Conservation (phyloP, 2,113 vertebrate species). For the Cyanoliseus patagonus region DNA sequence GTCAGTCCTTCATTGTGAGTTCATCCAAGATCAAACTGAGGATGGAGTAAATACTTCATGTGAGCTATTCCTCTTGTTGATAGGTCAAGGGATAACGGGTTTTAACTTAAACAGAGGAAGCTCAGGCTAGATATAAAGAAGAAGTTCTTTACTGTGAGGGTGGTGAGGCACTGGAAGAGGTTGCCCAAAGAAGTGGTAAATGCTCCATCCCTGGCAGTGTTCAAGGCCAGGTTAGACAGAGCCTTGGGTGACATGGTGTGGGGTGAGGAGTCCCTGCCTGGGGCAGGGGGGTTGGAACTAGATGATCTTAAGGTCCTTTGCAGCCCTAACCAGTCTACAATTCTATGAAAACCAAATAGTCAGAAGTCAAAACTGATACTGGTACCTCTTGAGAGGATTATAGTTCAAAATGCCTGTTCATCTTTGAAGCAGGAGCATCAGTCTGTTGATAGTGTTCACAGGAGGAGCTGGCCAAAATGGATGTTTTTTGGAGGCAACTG, state of each 20-base stretch:
- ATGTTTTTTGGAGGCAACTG: slow-evolving; percentile 36
- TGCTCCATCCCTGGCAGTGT: background rate
- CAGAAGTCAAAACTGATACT: background rate
- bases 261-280: background rate
- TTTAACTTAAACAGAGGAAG: background rate
- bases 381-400: background rate
- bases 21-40: background rate
- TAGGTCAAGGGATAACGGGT: background rate
- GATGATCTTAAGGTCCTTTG: background rate
- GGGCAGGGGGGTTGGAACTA: background rate
- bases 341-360: background rate
- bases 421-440: background rate
- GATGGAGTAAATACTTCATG: background rate
- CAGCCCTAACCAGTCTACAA: background rate
- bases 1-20: background rate
- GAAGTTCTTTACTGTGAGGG: background rate
- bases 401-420: background rate
- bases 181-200: background rate
- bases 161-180: background rate
- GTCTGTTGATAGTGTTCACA: background rate
- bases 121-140: background rate
- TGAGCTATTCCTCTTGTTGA: background rate
- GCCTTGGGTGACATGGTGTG: background rate
- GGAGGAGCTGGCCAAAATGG: slow-evolving; percentile 37
- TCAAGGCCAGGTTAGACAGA: background rate